Conservation (phyloP, 2,113 vertebrate genomes). For the Pteruthius melanotis region DNA sequence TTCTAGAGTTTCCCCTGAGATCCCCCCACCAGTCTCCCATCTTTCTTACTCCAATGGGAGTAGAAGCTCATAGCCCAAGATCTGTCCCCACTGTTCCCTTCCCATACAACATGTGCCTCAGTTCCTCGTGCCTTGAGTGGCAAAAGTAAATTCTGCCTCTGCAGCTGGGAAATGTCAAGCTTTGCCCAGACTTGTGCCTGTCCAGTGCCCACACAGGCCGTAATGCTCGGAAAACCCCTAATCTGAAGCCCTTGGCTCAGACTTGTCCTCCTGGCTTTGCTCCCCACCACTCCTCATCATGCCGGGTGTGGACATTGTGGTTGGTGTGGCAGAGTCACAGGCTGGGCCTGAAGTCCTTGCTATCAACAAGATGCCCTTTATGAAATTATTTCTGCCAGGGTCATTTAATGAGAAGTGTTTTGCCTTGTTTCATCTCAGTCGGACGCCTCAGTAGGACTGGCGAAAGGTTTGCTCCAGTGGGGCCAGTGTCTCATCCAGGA, state of each 20-base stretch:
- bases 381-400: neutral
- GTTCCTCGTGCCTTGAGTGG: neutral
- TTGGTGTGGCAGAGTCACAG: neutral
- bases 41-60: neutral
- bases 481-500: neutral
- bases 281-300: neutral
- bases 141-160: neutral
- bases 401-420: neutral
- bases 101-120: neutral
- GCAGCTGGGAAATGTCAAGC: neutral
- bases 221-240: neutral
- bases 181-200: neutral
- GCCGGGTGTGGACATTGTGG: neutral
- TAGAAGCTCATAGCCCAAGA: rapidly evolving
- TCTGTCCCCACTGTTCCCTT: neutral
- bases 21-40: neutral
- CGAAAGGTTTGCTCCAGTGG: rapidly evolving
- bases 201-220: neutral
- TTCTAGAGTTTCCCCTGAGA: neutral
- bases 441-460: neutral
- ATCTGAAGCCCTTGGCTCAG: neutral
- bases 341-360: neutral
- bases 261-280: neutral
- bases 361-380: neutral
- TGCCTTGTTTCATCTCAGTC: neutral